Evolutionary conservation across 2,888 invertebrate genomes (phyloP).

Genomic region (Pycnomerus fuliginosus): DNA sequence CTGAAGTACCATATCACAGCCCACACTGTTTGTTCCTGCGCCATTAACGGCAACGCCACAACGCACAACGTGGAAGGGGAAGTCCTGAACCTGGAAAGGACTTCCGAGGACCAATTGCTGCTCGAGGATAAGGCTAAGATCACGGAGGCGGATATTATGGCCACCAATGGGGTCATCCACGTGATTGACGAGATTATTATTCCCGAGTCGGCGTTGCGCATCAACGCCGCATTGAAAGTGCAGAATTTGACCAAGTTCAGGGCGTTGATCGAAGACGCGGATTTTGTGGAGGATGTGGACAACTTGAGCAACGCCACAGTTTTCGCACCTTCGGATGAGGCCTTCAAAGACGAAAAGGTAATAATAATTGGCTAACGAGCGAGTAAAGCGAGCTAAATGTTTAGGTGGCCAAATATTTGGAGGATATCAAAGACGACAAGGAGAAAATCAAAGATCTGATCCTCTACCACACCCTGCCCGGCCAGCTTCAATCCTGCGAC

Average conservation of each 20-base stretch:
- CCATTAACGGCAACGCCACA: conserved; percentile 58
- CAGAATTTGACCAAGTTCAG: conserved; percentile 64
- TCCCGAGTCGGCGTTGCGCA: conserved; percentile 57
- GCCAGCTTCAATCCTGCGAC: conserved; percentile 59
- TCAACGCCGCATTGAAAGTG: conserved; percentile 56
- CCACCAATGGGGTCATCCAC: conserved; percentile 73
- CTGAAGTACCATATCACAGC: conserved; percentile 67
- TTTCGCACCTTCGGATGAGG: conserved; percentile 65
- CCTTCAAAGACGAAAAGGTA: conserved; percentile 56
- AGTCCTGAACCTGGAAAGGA: conserved; percentile 54
- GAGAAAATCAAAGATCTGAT: conserved; percentile 60
- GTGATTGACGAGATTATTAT: conserved; percentile 66
- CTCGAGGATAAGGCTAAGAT: conserved; percentile 62
- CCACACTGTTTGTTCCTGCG: conserved; percentile 65
- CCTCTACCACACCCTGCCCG: conserved; percentile 62
- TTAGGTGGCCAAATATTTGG: conserved; percentile 48
- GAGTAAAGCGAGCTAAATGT: too few species aligned
- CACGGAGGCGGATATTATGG: conserved; percentile 62
- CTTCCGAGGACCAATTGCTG: conserved; percentile 56
- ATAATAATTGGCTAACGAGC: too few species aligned
- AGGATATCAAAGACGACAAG: conserved; percentile 48
- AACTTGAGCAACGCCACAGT: conserved; percentile 62
- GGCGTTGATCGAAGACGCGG: conserved; percentile 57
- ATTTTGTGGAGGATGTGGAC: conserved; percentile 58
- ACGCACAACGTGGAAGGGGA: conserved; percentile 57